Evolutionary conservation across 2,888 invertebrate genomes (phyloP), one percentile per base, ranked within the genome.

Genomic region (Dioctria linearis): DNA sequence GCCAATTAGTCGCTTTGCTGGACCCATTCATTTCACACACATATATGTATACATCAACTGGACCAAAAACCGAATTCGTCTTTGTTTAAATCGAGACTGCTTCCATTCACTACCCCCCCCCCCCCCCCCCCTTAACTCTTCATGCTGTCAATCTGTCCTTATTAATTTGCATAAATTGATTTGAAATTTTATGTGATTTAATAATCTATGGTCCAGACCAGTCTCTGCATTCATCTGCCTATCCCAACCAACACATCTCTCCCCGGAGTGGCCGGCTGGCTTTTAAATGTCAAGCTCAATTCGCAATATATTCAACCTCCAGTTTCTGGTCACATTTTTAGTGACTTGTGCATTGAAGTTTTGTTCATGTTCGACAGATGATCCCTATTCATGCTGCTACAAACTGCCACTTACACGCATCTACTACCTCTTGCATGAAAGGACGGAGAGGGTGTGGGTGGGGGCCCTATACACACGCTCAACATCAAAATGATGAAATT

Each of bases 151-250:
- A 65, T 61, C 65, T 37, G 57, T 83, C 84, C 85, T 86, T 87
- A 88, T 87, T 87, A 87, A 88, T 88, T 88, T 88, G 86, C 88
- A 88, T 88, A 88, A 88, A 88, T 88, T 88, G 88, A 88, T 88
- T 88, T 88, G 88, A 88, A 76, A 76, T 76, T 76, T 76, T 76
- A 76, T 76, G 76, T 49, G 63, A 76, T 76, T 63, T 63, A 76
- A 76, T 76, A 76, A 76, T 76, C 73, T 59, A 63, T 61, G 63
- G 63, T 4, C 43, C 73, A 25, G 59, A 59, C 46, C 59, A 43
- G 54, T 54, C 42, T 42, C 40, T 25, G 61, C 4, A 13, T 9
- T 13, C 59, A 59, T 5, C 2, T 59, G n/a, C n/a, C 5, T 11
- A n/a, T 59, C 59, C n/a, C n/a, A 59, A 13, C 46, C 5, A 8